Base-by-base conservation (phyloP, 2,113 vertebrate genomes). In the Syngnathus floridae region DNA sequence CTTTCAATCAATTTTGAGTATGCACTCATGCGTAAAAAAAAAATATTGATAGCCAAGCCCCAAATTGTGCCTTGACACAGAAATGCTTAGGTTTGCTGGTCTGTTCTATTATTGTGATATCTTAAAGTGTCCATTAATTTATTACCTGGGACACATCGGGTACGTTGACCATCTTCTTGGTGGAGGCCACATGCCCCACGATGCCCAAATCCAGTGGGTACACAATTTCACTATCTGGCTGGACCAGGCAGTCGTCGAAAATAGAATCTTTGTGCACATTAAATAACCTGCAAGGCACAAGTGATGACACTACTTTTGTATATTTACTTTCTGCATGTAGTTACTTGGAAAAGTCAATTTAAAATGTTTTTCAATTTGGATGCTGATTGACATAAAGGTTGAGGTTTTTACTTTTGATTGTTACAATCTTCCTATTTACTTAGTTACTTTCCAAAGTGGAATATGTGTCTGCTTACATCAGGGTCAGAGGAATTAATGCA, bases 181-280 rank as follows among this genome's bases (percentile, higher is more conserved):
- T 85, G 26, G 92, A 89, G 17, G 93, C 93, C 31, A 93, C 92
- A 0, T 92, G 86, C 26, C 94, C 93, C 80, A 95, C 87, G 4
- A 95, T 87, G 58, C 94, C 94, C 66, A 91, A 88, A 55, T 95
- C 94, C 86, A 95, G 67, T 5, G 94, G 93, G 67, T 94, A 95
- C 22, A 95, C 93, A 0, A 95, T 94, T 86, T 95, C 94, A 0
- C 90, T 91, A 65, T 95, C 94, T 0, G 94, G 92, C 3, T 16
- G 56, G 76, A 95, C 93, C 81, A 95, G 85, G 65, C 94, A 95
- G 1, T 95, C 92, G 0, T 95, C 94, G 0, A 92, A 75, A 11
- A 16, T 6, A 0, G 92, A 80, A 31, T 93, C 90, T 71, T 92
- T 94, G 62, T 90, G 77, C 55, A 95, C 90, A 0, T 92, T 92